Conservation (phyloP, 30 jellyfish, hydroid and myxozoan species). For the Turritopsis dohrnii region DNA sequence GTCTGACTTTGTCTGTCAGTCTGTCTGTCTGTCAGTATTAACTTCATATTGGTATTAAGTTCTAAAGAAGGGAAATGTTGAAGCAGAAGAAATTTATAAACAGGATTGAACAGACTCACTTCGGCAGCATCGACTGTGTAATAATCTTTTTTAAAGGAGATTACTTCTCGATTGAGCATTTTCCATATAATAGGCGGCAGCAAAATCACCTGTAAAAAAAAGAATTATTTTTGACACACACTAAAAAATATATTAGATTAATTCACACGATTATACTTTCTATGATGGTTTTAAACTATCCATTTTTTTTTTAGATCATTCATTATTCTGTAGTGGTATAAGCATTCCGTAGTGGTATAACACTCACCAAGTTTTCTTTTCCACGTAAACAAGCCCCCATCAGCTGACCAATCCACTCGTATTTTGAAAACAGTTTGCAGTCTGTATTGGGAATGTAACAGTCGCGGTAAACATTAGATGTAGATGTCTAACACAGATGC, state of each 20-base stretch:
- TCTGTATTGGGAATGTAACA: constrained; percentile 78
- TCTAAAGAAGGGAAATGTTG: no score
- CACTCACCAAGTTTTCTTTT: constrained; percentile 63
- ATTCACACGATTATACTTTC: no score
- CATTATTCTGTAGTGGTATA: no score
- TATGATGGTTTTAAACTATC: no score
- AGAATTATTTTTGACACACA: no score
- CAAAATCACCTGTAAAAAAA: not conserved
- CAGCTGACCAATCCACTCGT: constrained; percentile 69
- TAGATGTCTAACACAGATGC: constrained; percentile 35
- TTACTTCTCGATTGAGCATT: constrained; percentile 55
- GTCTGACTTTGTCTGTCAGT: no score
- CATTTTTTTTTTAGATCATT: no score
- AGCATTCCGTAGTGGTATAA: no score
- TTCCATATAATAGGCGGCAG: constrained; percentile 77
- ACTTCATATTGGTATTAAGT: no score
- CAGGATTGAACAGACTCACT: constrained; percentile 26
- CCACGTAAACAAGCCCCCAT: constrained; percentile 91
- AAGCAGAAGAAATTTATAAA: no score
- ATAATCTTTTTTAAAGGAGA: constrained; percentile 71
- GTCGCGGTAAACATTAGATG: constrained; percentile 78
- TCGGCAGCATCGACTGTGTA: constrained; percentile 85
- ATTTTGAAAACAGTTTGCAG: constrained; percentile 51
- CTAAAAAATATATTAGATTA: no score
- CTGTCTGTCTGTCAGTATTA: no score